Base-by-base conservation (phyloP, 2,113 vertebrate species). In the Pollachius pollachius region DNA sequence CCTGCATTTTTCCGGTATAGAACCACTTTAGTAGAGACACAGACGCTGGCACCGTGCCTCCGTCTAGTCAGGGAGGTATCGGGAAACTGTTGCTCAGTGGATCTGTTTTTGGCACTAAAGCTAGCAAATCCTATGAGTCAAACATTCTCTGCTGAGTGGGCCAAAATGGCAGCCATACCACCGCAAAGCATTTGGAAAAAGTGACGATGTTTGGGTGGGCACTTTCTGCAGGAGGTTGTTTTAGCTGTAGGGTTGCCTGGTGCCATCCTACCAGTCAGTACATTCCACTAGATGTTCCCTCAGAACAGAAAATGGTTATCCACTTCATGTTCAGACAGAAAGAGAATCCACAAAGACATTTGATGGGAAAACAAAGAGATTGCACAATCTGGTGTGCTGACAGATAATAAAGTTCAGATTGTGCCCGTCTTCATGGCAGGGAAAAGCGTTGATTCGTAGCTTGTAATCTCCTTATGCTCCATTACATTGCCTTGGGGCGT, bases 111-210 rank as follows among this genome's bases (percentile, higher is more conserved):
- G 41, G 41, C 41, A 48, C 8, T 48, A 48, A 48, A 48, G 8
- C 41, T 48, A 12, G 41, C 41, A 48, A 48, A 48, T 9, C 9
- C 41, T 13, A 48, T 48, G 41, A 48, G 41, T 48, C 41, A 48
- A 48, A 48, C 41, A 13, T 7, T 48, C 41, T 48, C 41, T 48
- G 41, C 41, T 48, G 41, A 9, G 41, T 9, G 12, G 41, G 41
- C 41, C 41, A 48, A 48, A 48, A 48, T 48, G 41, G 41, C 41
- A 48, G 15, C 54, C 13, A 13, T 57, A 57, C 16, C n/a, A n/a
- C n/a, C 15, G 54, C 54, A 57, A 57, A 67, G 57, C 27, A 30
- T 12, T 57, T 68, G 77, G 77, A 81, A 75, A 84, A 72, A 80
- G 68, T 69, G 79, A 84, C 81, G 62, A 23, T 17, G 64, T 68